These are phyloP conservation scores for Sturmia bella DNA, from an alignment of 2,888 invertebrate genomes.

Conservation along the genomic window DNA sequence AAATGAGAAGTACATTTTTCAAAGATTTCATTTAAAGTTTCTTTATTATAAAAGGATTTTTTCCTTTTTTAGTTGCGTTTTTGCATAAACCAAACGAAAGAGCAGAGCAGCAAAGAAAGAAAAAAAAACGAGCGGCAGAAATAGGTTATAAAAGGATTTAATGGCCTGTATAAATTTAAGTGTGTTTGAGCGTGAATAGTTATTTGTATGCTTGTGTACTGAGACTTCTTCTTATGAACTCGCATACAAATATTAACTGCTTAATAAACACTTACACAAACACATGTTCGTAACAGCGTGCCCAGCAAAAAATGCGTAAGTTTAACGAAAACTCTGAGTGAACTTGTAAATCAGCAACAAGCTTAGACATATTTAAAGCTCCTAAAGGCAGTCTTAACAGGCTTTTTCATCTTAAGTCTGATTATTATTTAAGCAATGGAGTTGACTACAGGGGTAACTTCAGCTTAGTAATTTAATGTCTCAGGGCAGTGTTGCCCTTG, in stretches of 20 bases:
- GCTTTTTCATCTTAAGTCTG: too few species aligned
- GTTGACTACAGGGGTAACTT: too few species aligned
- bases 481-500: too few species aligned
- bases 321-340: too few species aligned
- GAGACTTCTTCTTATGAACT: neutral
- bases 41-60: conserved; percentile 48
- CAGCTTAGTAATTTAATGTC: too few species aligned
- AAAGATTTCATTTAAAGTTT: conserved; percentile 51
- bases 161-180: conserved; percentile 51
- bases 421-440: too few species aligned
- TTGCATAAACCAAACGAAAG: conserved; percentile 44
- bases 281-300: neutral
- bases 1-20: conserved; percentile 45
- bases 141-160: conserved; percentile 61
- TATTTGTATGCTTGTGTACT: conserved; percentile 13
- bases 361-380: too few species aligned
- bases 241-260: conserved; percentile 17
- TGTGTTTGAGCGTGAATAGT: conserved; percentile 10
- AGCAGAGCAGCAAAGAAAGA: neutral
- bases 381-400: too few species aligned
- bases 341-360: too few species aligned
- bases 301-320: too few species aligned
- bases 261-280: neutral
- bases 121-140: conserved; percentile 8
- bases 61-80: conserved; percentile 14